Percentiles rank a stretch among this genome's conserved stretches.
Conservation (phyloP, 2,888 invertebrate species). For the Plagiodera versicolora region DNA sequence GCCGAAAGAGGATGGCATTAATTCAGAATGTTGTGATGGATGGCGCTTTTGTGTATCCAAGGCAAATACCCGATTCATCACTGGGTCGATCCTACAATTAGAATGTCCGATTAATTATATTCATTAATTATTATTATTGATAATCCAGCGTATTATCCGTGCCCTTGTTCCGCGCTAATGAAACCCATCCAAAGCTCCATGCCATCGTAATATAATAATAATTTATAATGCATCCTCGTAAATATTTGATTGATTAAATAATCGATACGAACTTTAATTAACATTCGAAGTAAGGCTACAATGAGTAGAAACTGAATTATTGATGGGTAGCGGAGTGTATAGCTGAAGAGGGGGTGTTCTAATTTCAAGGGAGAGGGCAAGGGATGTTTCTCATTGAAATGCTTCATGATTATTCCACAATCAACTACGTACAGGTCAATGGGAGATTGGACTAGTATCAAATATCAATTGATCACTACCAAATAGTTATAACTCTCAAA, state of each 20-base stretch:
- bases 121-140: slow-evolving; percentile 1
- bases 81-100: not conserved
- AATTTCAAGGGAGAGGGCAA: not conserved
- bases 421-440: too few relatives aligned
- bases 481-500: too few relatives aligned
- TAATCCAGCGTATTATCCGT: not conserved
- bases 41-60: not conserved
- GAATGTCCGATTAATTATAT: not conserved
- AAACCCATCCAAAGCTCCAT: slow-evolving; percentile 6
- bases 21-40: not conserved
- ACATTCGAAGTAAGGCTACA: slow-evolving; percentile 26
- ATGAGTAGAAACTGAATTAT: slow-evolving; percentile 27
- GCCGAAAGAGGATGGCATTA: not conserved
- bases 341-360: not conserved
- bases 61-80: slow-evolving; percentile 1
- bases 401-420: not conserved
- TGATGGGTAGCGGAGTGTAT: slow-evolving; percentile 4
- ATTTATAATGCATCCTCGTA: slow-evolving; percentile 31
- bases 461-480: too few relatives aligned
- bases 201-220: slow-evolving; percentile 17
- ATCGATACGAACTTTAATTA: slow-evolving; percentile 33
- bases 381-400: not conserved
- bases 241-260: slow-evolving; percentile 35
- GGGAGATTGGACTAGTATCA: too few relatives aligned
- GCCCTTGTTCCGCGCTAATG: slow-evolving; percentile 7